phyloP scores from a whole-genome alignment of 2,888 invertebrate species.

The Tenthredo notha region DNA sequence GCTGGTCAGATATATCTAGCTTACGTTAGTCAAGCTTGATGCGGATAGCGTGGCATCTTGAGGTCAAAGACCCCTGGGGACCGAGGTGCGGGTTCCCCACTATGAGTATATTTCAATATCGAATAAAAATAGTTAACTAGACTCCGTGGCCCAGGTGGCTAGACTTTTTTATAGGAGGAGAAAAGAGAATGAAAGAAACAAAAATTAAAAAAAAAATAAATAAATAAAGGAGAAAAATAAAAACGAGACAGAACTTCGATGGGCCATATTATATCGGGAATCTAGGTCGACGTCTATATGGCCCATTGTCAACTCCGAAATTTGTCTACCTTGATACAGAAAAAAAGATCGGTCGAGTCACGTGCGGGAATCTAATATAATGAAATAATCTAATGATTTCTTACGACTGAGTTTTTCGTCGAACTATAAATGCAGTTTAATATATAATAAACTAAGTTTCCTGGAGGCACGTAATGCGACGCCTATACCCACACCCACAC shows the following conservation, averaged over 20 bases:
- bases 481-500: background rate
- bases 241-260: background rate
- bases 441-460: background rate
- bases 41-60: background rate
- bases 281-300: conserved; percentile 24
- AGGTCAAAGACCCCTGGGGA: conserved; percentile 29
- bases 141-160: background rate
- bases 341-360: background rate
- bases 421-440: background rate
- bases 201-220: background rate
- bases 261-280: conserved; percentile 3
- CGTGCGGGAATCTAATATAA: background rate
- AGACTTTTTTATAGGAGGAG: background rate
- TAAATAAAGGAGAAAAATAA: background rate
- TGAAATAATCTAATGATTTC: background rate
- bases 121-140: conserved; percentile 17
- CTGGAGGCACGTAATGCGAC: background rate
- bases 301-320: background rate
- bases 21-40: background rate
- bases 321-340: background rate
- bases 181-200: background rate
- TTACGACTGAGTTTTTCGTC: background rate
- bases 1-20: background rate
- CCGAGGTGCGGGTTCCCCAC: conserved; percentile 1
- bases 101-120: conserved; percentile 15